phyloP scores from a whole-genome alignment of 2,888 invertebrate genomes.

The Caradrina kadenii region DNA sequence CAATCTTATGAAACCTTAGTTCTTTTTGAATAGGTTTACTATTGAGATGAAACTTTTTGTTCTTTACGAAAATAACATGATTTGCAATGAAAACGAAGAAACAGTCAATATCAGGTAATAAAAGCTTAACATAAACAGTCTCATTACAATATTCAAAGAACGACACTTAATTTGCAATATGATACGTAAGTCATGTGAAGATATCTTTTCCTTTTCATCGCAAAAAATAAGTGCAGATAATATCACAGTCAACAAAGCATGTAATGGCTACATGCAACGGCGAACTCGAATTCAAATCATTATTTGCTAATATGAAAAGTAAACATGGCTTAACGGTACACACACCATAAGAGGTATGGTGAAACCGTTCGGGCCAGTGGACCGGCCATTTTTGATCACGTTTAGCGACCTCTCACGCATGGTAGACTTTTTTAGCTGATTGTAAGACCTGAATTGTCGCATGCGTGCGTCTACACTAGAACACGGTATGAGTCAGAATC shows the following conservation, averaged over 20 bases:
- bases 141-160: slow-evolving; percentile 9
- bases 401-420: slow-evolving; percentile 51
- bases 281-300: slow-evolving; percentile 58
- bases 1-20: slow-evolving; percentile 24
- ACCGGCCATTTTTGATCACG: slow-evolving; percentile 65
- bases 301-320: slow-evolving; percentile 69
- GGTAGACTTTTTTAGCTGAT: slow-evolving; percentile 55
- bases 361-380: slow-evolving; percentile 76
- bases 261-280: slow-evolving; percentile 45
- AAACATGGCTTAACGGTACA: slow-evolving; percentile 73
- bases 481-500: slow-evolving; percentile 28
- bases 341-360: slow-evolving; percentile 68
- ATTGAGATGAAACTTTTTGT: not conserved
- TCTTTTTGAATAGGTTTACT: not conserved
- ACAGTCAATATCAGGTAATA: not conserved
- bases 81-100: not conserved
- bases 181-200: slow-evolving; percentile 4
- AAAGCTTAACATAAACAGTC: slow-evolving; percentile 1
- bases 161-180: slow-evolving; percentile 5
- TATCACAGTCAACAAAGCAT: slow-evolving; percentile 39
- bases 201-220: slow-evolving; percentile 31
- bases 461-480: slow-evolving; percentile 32
- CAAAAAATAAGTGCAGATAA: slow-evolving; percentile 33
- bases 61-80: not conserved
- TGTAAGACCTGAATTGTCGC: slow-evolving; percentile 40